Evolutionary conservation across 2,888 invertebrate genomes (phyloP).

Genomic region (Sminthurinus aureus): DNA sequence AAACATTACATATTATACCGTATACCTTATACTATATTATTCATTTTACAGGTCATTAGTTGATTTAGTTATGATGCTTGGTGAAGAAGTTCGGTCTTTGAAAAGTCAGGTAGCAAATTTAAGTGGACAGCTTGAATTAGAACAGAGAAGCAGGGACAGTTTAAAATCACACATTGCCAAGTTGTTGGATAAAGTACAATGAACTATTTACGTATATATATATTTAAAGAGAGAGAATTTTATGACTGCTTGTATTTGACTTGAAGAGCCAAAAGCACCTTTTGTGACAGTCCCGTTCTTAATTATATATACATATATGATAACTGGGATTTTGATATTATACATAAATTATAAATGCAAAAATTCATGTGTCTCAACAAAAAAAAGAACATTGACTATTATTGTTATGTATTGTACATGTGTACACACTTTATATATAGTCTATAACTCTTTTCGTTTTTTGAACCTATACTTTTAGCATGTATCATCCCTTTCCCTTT

Average conservation of each 20-base stretch:
- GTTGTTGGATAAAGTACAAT: slow-evolving; percentile 54
- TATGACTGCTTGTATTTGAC: too few relatives aligned
- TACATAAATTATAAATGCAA: too few relatives aligned
- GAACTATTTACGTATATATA: background rate
- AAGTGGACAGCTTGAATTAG: slow-evolving; percentile 73
- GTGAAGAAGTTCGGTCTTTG: slow-evolving; percentile 75
- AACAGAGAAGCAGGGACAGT: slow-evolving; percentile 68
- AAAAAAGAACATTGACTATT: too few relatives aligned
- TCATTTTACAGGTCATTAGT: slow-evolving; percentile 70
- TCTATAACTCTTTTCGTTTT: too few relatives aligned
- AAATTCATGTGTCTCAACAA: too few relatives aligned
- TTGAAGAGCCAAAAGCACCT: too few relatives aligned
- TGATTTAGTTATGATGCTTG: slow-evolving; percentile 78
- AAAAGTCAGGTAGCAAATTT: slow-evolving; percentile 70
- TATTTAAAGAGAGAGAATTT: too few relatives aligned
- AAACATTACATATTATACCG: too few relatives aligned
- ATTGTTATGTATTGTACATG: background rate
- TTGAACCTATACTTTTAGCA: background rate
- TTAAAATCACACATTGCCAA: slow-evolving; percentile 62
- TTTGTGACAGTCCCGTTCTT: too few relatives aligned
- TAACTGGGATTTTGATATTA: too few relatives aligned
- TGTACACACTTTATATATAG: background rate
- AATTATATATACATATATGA: too few relatives aligned
- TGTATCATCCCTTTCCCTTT: background rate
- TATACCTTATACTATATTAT: background rate